Evolutionary conservation across 1,140 invertebrate species (phyloP).

Genomic region (Oryctes rhinoceros): DNA sequence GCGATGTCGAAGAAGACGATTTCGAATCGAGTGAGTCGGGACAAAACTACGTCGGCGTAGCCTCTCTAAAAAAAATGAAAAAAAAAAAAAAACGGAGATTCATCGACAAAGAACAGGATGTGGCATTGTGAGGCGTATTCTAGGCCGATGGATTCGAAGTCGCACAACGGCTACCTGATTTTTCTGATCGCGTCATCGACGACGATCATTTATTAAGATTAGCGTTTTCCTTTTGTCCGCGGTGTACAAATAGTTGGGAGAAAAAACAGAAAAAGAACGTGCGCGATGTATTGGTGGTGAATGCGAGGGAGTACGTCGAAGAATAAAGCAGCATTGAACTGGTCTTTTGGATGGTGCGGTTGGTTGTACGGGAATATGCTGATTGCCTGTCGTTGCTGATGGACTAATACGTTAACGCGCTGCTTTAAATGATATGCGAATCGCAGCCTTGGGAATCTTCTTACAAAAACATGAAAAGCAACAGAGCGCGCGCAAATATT

Average conservation of each 20-base stretch:
- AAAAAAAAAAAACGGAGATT: neutral
- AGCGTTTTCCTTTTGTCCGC: neutral
- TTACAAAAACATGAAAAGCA: too few species aligned
- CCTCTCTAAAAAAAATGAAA: neutral
- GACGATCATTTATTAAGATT: conserved; percentile 32
- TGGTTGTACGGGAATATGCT: neutral
- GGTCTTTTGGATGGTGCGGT: neutral
- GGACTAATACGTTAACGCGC: too few species aligned
- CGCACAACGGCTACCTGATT: conserved; percentile 32
- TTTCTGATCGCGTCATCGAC: conserved; percentile 27
- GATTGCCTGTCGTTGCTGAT: too few species aligned
- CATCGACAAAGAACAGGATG: conserved; percentile 31
- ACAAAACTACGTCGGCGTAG: conserved; percentile 12
- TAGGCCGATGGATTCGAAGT: conserved; percentile 11
- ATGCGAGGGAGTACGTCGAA: neutral
- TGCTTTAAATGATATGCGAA: too few species aligned
- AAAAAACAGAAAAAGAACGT: neutral
- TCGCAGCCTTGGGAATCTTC: too few species aligned
- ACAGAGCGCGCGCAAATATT: too few species aligned
- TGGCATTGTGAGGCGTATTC: neutral
- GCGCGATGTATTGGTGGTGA: neutral
- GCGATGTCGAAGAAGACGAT: conserved; percentile 5
- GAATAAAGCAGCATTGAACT: neutral
- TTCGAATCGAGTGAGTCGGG: neutral
- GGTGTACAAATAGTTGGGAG: neutral